Evolutionary conservation across 2,888 invertebrate genomes (phyloP).

Genomic region (Heliconius hortense): DNA sequence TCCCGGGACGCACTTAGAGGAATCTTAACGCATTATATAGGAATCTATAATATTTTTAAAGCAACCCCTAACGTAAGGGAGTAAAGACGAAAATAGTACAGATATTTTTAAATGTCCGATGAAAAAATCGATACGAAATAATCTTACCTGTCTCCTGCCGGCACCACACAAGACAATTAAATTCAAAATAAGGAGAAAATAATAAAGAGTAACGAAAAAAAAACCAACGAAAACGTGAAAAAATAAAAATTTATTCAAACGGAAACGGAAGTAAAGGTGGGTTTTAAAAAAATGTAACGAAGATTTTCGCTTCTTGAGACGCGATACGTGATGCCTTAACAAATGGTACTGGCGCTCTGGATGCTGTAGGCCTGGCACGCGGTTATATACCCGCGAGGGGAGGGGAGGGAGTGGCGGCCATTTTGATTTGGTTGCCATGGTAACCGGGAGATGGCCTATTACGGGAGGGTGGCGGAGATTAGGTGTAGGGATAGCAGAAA

Average conservation of each 20-base stretch:
- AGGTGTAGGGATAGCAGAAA: constrained; percentile 68
- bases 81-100: constrained; percentile 41
- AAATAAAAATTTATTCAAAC: constrained; percentile 41
- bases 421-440: constrained; percentile 73
- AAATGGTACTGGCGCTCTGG: constrained; percentile 74
- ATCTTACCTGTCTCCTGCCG: constrained; percentile 33
- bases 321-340: constrained; percentile 55
- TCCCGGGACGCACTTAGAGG: constrained; percentile 16
- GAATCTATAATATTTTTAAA: constrained; percentile 1
- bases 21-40: constrained; percentile 14
- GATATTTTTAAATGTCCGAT: constrained; percentile 37
- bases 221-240: constrained; percentile 44
- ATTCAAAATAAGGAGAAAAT: constrained; percentile 43
- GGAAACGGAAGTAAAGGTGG: constrained; percentile 31
- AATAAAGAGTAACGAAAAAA: constrained; percentile 37
- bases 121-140: constrained; percentile 16
- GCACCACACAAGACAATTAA: constrained; percentile 53
- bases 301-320: constrained; percentile 50
- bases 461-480: constrained; percentile 80
- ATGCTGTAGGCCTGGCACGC: constrained; percentile 54
- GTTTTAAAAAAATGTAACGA: constrained; percentile 50
- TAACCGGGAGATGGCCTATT: constrained; percentile 81
- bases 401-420: constrained; percentile 68
- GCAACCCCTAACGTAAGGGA: background rate
- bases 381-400: constrained; percentile 67